A percentile compares a stretch with the other conserved stretches of the same genome.
These are phyloP conservation scores for Pteropus alecto DNA, from an alignment of 2,113 vertebrate genomes.

Conservation along the genomic window DNA sequence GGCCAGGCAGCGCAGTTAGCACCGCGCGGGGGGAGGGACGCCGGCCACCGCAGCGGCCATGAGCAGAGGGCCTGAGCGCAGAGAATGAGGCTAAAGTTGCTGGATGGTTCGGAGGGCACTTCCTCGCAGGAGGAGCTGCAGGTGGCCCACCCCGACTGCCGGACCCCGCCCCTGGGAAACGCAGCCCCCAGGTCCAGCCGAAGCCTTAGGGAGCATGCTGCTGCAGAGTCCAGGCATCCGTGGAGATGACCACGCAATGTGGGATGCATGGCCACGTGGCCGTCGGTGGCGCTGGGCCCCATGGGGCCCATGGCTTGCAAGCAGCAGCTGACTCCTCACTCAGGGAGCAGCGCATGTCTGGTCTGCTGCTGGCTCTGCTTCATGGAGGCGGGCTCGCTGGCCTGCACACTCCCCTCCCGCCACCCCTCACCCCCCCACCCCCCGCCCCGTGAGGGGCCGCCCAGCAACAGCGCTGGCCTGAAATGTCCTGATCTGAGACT, in stretches of 20 bases:
- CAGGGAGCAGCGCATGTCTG: not conserved
- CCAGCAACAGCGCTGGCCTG: not conserved
- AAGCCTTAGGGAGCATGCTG: no score
- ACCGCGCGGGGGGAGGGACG: not conserved
- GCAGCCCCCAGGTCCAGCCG: no score
- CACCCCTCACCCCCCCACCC: accelerated
- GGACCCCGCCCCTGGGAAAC: not conserved
- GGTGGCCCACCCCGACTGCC: not conserved
- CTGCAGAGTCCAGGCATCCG: not conserved
- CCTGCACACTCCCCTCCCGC: no score
- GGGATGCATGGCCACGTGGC: no score
- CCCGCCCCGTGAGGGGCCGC: not conserved
- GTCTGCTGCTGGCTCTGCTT: not conserved
- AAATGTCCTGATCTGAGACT: no score
- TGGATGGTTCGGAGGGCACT: not conserved
- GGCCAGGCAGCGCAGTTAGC: not conserved
- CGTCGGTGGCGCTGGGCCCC: no score
- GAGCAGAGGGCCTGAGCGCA: not conserved
- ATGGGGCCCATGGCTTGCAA: not conserved
- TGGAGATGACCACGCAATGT: no score
- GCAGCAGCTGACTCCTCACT: not conserved
- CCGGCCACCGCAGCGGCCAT: not conserved
- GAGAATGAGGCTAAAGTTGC: not conserved
- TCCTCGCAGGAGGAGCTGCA: not conserved
- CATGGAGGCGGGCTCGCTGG: no score